Evolutionary conservation across 2,888 invertebrate genomes (phyloP).

Genomic region (Polydrusus tereticollis): DNA sequence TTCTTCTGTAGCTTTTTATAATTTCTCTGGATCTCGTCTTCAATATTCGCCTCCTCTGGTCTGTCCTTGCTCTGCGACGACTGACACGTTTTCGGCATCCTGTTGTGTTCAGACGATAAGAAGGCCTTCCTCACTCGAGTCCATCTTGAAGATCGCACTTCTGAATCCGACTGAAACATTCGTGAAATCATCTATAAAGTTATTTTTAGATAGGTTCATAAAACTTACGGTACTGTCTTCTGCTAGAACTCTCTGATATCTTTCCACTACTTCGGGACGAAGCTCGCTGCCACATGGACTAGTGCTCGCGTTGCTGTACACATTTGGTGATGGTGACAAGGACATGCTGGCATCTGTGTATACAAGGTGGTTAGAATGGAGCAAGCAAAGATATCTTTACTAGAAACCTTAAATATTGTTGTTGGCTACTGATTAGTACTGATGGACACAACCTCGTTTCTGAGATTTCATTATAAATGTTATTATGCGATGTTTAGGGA

Average conservation of each 20-base stretch:
- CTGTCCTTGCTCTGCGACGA: conserved; percentile 22
- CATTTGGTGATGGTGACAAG: conserved; percentile 50
- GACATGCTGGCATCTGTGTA: conserved; percentile 40
- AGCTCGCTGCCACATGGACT: conserved; percentile 55
- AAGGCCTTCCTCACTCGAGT: conserved; percentile 78
- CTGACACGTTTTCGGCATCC: conserved; percentile 6
- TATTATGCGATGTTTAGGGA: no score
- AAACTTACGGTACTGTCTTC: conserved; percentile 56
- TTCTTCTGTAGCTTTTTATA: conserved; percentile 81
- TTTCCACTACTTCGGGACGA: conserved; percentile 60
- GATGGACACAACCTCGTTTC: no score
- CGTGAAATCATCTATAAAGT: not conserved
- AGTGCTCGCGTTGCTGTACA: conserved; percentile 37
- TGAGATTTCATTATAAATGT: no score
- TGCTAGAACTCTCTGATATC: conserved; percentile 60
- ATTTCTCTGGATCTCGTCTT: conserved; percentile 79
- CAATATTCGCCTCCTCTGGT: conserved; percentile 55
- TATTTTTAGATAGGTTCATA: not conserved
- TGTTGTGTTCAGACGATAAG: conserved; percentile 10
- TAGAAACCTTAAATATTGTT: no score
- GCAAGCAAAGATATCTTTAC: no score
- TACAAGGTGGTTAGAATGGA: not conserved
- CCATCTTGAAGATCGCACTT: conserved; percentile 76
- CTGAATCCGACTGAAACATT: conserved; percentile 44
- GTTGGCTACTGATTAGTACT: no score